These are phyloP conservation scores for Epinephelus fuscoguttatus DNA, from an alignment of 2,113 vertebrate species.

Conservation along the genomic window DNA sequence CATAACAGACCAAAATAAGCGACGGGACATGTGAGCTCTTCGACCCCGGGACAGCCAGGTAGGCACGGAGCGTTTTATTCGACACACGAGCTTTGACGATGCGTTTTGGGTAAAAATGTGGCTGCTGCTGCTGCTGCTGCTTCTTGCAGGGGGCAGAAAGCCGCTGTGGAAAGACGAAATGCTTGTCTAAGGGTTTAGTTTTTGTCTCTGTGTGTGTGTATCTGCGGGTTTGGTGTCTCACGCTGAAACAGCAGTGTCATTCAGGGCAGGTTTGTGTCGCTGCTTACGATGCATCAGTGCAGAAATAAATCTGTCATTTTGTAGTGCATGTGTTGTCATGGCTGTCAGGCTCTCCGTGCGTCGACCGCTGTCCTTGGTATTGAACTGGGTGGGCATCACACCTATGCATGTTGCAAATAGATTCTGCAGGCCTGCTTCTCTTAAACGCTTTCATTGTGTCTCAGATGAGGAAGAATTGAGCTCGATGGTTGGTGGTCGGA, in stretches of 20 bases:
- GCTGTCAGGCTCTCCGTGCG: slow-evolving; percentile 71
- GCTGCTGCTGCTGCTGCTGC: slow-evolving; percentile 42
- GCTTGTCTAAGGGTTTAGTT: slow-evolving; percentile 23
- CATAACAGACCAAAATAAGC: slow-evolving; percentile 53
- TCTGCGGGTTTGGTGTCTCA: background rate
- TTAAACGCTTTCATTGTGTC: background rate
- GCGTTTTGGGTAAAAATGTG: slow-evolving; percentile 35
- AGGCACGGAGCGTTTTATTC: slow-evolving; percentile 38
- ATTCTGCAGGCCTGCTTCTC: background rate
- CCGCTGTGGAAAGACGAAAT: slow-evolving; percentile 44
- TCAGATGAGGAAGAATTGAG: slow-evolving; percentile 3
- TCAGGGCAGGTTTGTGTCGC: slow-evolving; percentile 41
- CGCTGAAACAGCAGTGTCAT: slow-evolving; percentile 66
- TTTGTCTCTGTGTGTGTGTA: background rate
- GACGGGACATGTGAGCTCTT: slow-evolving; percentile 80
- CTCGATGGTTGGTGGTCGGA: slow-evolving; percentile 30
- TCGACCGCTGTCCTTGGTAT: slow-evolving; percentile 84
- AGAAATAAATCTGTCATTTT: slow-evolving; percentile 60
- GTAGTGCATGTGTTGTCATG: slow-evolving; percentile 72
- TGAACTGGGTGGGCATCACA: slow-evolving; percentile 76
- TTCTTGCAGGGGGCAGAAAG: slow-evolving; percentile 50
- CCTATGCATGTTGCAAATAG: slow-evolving; percentile 33
- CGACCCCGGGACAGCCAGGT: slow-evolving; percentile 73
- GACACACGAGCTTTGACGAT: slow-evolving; percentile 17
- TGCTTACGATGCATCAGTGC: slow-evolving; percentile 48